Evolutionary conservation across 2,113 vertebrate genomes (phyloP).

Genomic region (Shinisaurus crocodilurus): DNA sequence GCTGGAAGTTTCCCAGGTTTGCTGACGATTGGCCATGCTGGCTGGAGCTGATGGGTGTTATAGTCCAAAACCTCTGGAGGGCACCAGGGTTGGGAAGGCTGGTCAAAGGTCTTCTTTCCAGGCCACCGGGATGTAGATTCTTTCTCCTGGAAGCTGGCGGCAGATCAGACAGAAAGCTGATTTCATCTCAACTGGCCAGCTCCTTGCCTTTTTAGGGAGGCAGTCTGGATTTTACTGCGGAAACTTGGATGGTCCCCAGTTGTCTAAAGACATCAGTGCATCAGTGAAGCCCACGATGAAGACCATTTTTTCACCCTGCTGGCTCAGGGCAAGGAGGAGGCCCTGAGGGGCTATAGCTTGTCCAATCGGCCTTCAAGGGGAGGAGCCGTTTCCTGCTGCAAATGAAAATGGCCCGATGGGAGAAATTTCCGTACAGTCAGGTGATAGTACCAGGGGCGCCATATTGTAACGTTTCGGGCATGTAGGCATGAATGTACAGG

Average conservation of each 20-base stretch:
- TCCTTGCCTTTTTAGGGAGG: slow-evolving; percentile 42
- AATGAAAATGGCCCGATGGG: background rate
- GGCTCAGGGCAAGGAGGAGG: background rate
- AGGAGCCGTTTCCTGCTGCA: background rate
- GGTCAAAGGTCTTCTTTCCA: background rate
- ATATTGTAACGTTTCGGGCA: background rate
- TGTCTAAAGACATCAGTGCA: background rate
- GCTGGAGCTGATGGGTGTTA: too few species aligned
- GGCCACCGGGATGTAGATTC: background rate
- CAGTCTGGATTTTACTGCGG: slow-evolving; percentile 11
- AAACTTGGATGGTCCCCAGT: slow-evolving; percentile 13
- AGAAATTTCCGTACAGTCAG: background rate
- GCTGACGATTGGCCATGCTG: too few species aligned
- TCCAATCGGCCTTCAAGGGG: background rate
- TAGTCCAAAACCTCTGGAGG: too few species aligned
- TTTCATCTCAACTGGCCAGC: background rate
- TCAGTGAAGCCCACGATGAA: too few species aligned
- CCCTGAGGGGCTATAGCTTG: background rate
- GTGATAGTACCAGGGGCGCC: background rate
- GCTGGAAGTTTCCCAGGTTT: too few species aligned
- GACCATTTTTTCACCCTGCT: background rate
- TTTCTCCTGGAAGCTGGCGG: slow-evolving; percentile 12
- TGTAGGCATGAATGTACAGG: background rate
- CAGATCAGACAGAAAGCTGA: slow-evolving; percentile 7
- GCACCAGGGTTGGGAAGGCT: too few species aligned